Conservation (phyloP, 1,140 invertebrate genomes). For the Campoletis sonorensis region DNA sequence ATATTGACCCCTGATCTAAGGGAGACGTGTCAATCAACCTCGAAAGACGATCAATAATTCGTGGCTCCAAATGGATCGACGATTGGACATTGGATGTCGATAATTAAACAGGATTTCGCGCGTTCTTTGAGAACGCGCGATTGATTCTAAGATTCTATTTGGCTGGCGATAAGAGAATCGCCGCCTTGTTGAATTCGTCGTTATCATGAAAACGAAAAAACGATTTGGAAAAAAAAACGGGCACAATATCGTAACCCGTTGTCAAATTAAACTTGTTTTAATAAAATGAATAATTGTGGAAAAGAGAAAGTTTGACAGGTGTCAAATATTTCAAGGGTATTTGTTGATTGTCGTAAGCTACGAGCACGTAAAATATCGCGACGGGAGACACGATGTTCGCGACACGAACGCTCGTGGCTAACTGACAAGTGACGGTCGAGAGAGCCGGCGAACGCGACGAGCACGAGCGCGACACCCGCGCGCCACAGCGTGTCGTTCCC, state of each 20-base stretch:
- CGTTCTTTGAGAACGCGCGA: not conserved
- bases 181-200: not conserved
- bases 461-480: slow-evolving; percentile 46
- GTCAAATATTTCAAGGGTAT: too few relatives aligned
- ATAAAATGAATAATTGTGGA: too few relatives aligned
- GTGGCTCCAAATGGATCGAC: not conserved
- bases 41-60: slow-evolving; percentile 8
- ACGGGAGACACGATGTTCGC: not conserved
- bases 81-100: not conserved
- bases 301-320: too few relatives aligned
- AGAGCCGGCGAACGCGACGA: slow-evolving; percentile 51
- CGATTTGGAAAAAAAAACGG: not conserved
- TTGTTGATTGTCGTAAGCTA: too few relatives aligned
- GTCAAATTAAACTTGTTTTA: too few relatives aligned
- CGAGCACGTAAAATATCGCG: too few relatives aligned
- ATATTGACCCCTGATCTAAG: not conserved
- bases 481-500: slow-evolving; percentile 27
- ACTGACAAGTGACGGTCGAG: slow-evolving; percentile 66
- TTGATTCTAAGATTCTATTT: not conserved
- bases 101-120: not conserved
- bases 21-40: not conserved
- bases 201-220: slow-evolving; percentile 18
- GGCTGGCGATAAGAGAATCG: slow-evolving; percentile 41
- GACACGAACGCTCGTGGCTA: slow-evolving; percentile 59
- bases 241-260: not conserved